Evolutionary conservation across 2,888 invertebrate genomes (phyloP).

Genomic region (Xiphydria camelus): DNA sequence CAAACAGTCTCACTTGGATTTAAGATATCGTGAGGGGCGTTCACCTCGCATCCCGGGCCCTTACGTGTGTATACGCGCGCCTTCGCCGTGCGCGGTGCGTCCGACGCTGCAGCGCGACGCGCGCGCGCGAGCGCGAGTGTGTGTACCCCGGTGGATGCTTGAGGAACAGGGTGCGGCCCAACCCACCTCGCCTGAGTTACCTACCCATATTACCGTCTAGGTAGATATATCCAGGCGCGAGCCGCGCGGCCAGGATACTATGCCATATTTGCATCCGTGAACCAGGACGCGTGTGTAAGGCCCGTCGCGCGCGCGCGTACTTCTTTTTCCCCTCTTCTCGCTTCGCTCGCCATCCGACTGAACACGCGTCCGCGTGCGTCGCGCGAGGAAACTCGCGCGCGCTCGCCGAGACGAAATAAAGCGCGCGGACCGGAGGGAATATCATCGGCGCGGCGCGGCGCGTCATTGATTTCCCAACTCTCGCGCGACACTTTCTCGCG

Average conservation of each 20-base stretch:
- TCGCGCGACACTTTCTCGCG: too few species aligned
- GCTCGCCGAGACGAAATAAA: not conserved
- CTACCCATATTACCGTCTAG: constrained; percentile 52
- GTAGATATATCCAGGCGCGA: constrained; percentile 38
- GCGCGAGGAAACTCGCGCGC: constrained; percentile 51
- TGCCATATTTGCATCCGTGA: constrained; percentile 49
- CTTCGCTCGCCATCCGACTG: too few species aligned
- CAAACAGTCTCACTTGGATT: constrained; percentile 35
- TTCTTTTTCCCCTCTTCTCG: not conserved
- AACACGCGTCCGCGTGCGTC: constrained; percentile 34
- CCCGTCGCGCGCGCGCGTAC: not conserved
- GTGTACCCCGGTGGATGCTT: constrained; percentile 43
- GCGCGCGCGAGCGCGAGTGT: not conserved
- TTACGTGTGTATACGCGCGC: constrained; percentile 59
- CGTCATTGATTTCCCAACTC: too few species aligned
- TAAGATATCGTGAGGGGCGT: constrained; percentile 52
- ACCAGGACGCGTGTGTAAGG: constrained; percentile 37
- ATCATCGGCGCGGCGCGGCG: too few species aligned
- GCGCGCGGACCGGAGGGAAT: not conserved
- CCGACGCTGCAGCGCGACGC: constrained; percentile 5
- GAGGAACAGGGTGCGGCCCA: constrained; percentile 52
- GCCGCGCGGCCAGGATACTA: constrained; percentile 37
- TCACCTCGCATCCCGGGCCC: constrained; percentile 42
- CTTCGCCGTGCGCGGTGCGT: constrained; percentile 33
- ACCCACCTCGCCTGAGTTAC: constrained; percentile 49